Percentiles rank a stretch among this genome's conserved stretches.
phyloP scores from a whole-genome alignment of 2,113 vertebrate species.

The Pseudopipra pipra region DNA sequence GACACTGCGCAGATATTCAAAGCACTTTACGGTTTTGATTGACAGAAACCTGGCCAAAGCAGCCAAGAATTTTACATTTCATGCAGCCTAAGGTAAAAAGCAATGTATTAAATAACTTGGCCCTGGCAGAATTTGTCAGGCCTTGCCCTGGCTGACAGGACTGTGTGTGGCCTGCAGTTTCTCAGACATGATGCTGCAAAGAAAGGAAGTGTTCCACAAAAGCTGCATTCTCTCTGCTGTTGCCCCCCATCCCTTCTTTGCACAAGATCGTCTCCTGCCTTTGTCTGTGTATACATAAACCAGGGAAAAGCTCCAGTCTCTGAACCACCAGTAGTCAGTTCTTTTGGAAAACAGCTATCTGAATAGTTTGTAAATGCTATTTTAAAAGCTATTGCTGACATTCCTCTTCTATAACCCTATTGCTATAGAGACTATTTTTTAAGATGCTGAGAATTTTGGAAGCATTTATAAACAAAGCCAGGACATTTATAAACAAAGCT shows the following conservation, averaged over 20 bases:
- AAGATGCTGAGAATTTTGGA: neutral
- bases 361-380: neutral
- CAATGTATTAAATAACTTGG: neutral
- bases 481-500: constrained; percentile 69
- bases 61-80: neutral
- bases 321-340: neutral
- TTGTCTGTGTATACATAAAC: neutral
- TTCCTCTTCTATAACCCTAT: neutral
- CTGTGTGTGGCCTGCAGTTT: constrained; percentile 19
- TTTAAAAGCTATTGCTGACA: neutral
- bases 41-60: constrained; percentile 18
- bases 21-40: neutral
- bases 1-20: neutral
- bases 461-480: constrained; percentile 19
- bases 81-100: neutral
- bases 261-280: neutral
- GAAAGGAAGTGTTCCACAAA: constrained; percentile 13
- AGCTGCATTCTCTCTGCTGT: constrained; percentile 12
- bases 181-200: neutral
- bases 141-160: neutral
- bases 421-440: neutral
- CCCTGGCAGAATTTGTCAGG: neutral
- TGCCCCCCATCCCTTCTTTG: neutral
- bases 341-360: neutral
- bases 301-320: neutral